These are phyloP conservation scores for Pimpla rufipes DNA, from an alignment of 2,888 invertebrate species.

Conservation along the genomic window DNA sequence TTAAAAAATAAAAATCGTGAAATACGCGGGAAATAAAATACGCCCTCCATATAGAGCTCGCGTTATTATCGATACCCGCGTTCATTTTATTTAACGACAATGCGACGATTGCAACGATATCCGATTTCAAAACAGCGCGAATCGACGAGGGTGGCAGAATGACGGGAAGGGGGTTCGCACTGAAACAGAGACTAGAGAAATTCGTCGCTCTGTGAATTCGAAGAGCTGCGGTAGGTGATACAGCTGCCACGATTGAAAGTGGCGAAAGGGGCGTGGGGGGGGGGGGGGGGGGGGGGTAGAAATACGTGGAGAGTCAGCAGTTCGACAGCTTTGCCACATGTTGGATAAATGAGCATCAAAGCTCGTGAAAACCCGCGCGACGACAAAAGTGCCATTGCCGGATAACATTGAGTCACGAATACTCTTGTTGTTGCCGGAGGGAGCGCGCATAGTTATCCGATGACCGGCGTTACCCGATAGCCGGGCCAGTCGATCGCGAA, in stretches of 20 bases:
- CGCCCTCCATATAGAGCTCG: neutral
- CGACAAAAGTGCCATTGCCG: conserved; percentile 71
- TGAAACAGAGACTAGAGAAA: conserved; percentile 46
- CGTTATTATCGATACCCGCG: conserved; percentile 36
- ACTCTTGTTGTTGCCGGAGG: conserved; percentile 69
- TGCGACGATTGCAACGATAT: conserved; percentile 61
- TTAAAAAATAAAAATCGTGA: neutral
- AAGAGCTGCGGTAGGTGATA: conserved; percentile 5
- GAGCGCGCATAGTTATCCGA: conserved; percentile 38
- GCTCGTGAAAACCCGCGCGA: conserved; percentile 49
- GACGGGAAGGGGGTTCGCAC: conserved; percentile 19
- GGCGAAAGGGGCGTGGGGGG: neutral
- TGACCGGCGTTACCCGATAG: neutral
- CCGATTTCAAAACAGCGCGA: conserved; percentile 51
- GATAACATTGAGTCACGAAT: conserved; percentile 78
- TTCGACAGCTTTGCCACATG: conserved; percentile 19
- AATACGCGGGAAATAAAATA: conserved; percentile 5
- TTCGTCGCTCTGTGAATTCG: conserved; percentile 34
- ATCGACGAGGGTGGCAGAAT: neutral
- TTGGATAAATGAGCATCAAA: conserved; percentile 56
- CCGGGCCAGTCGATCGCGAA: neutral
- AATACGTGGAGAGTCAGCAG: neutral
- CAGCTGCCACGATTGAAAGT: neutral
- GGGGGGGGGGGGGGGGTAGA: neutral
- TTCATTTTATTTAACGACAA: conserved; percentile 33